Percentiles rank a stretch among this genome's conserved stretches.
Conservation (phyloP, 2,888 invertebrate genomes). For the Hofmannophila pseudospretella region DNA sequence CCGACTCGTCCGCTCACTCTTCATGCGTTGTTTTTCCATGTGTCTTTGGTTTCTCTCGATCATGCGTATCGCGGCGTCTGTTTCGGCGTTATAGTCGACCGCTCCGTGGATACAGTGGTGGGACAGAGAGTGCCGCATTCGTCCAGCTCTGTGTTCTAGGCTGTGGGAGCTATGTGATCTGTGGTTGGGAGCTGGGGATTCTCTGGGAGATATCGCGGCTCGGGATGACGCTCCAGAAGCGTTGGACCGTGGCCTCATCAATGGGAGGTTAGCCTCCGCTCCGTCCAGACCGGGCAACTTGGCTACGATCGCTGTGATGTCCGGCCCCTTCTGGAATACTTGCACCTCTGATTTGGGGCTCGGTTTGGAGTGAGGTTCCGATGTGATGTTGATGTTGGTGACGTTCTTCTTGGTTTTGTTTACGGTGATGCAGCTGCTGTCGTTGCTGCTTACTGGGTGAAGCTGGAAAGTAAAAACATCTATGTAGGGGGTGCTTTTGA, state of each 20-base stretch:
- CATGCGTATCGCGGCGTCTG: conserved; percentile 75
- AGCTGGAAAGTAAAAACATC: conserved; percentile 34
- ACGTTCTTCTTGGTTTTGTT: conserved; percentile 81
- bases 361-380: conserved; percentile 64
- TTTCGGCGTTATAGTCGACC: conserved; percentile 78
- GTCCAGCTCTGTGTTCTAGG: conserved; percentile 59
- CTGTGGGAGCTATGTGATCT: conserved; percentile 68
- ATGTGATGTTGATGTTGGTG: conserved; percentile 84
- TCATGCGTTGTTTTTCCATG: conserved; percentile 76
- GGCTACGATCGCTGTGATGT: conserved; percentile 85
- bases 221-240: conserved; percentile 79
- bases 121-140: conserved; percentile 64
- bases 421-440: conserved; percentile 68
- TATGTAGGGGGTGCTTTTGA: too few species aligned
- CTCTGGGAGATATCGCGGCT: conserved; percentile 54
- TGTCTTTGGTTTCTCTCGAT: conserved; percentile 79
- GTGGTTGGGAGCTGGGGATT: conserved; percentile 42
- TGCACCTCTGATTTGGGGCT: conserved; percentile 75
- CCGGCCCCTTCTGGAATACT: conserved; percentile 89
- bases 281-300: conserved; percentile 78
- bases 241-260: conserved; percentile 73
- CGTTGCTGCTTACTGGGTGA: conserved; percentile 55
- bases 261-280: conserved; percentile 54
- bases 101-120: conserved; percentile 66
- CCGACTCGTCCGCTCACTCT: conserved; percentile 55